Percentiles rank a stretch among this genome's conserved stretches.
phyloP scores from a whole-genome alignment of 53 echinoderm and acorn worm species.

The Patiria pectinifera region DNA sequence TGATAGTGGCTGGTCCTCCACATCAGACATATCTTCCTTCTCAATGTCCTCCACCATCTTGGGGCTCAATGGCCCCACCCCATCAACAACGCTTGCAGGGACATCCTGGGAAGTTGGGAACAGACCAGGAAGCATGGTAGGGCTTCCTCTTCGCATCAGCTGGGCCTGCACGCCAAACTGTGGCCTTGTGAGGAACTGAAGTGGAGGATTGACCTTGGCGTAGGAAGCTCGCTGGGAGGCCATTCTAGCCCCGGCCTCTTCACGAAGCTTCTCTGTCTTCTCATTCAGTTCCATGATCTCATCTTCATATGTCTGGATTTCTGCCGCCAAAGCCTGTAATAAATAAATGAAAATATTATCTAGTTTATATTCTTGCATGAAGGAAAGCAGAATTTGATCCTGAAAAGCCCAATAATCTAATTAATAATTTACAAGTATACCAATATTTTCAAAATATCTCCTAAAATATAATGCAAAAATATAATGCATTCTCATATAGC shows the following conservation, averaged over 20 bases:
- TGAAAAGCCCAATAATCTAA: too few species aligned
- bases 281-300: constrained; percentile 82
- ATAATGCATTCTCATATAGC: background rate
- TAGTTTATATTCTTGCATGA: background rate
- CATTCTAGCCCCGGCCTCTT: constrained; percentile 70
- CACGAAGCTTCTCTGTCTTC: constrained; percentile 81
- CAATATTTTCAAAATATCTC: background rate
- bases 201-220: constrained; percentile 75
- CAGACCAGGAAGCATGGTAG: constrained; percentile 60
- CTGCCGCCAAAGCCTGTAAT: constrained; percentile 80
- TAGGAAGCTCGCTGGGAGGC: constrained; percentile 71
- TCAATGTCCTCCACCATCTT: constrained; percentile 38
- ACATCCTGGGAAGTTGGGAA: constrained; percentile 17
- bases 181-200: constrained; percentile 66
- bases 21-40: constrained; percentile 43
- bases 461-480: background rate
- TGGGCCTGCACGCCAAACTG: constrained; percentile 85
- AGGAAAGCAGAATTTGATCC: too few species aligned
- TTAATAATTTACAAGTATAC: too few species aligned
- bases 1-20: constrained; percentile 13
- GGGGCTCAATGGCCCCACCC: background rate
- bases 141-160: constrained; percentile 69
- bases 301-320: constrained; percentile 84
- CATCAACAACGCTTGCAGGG: background rate
- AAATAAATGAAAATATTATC: background rate